Conservation (phyloP, 2,888 invertebrate genomes). For the Lissonota sp. region DNA sequence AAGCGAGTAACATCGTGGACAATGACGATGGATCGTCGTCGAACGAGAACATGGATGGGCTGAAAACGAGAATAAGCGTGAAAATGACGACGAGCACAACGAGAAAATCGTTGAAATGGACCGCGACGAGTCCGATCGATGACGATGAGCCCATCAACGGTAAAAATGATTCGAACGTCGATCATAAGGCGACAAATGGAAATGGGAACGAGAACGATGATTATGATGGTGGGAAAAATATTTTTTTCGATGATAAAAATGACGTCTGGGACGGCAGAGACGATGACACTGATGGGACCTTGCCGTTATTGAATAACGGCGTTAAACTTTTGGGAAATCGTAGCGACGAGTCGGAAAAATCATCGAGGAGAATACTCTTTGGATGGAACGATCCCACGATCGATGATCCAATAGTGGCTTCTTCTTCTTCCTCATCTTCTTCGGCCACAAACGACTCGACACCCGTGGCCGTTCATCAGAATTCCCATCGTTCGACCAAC, state of each 20-base stretch:
- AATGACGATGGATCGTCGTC: background rate
- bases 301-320: slow-evolving; percentile 73
- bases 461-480: slow-evolving; percentile 69
- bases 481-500: slow-evolving; percentile 72
- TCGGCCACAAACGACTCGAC: slow-evolving; percentile 40
- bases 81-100: background rate
- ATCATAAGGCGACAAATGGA: slow-evolving; percentile 27
- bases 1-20: slow-evolving; percentile 21
- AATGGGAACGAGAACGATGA: slow-evolving; percentile 1
- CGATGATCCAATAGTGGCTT: slow-evolving; percentile 55
- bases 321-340: slow-evolving; percentile 78
- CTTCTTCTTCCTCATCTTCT: slow-evolving; percentile 59
- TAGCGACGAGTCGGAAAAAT: slow-evolving; percentile 75
- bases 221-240: slow-evolving; percentile 8
- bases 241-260: background rate
- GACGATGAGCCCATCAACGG: slow-evolving; percentile 63
- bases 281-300: slow-evolving; percentile 67
- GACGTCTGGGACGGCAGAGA: slow-evolving; percentile 23
- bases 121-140: slow-evolving; percentile 52
- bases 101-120: slow-evolving; percentile 51
- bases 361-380: slow-evolving; percentile 74
- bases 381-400: slow-evolving; percentile 66
- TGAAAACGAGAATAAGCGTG: slow-evolving; percentile 20
- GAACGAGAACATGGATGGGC: background rate
- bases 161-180: slow-evolving; percentile 59